phyloP scores from a whole-genome alignment of 2,797 vertebrate species.

The Sebastes dallii region DNA sequence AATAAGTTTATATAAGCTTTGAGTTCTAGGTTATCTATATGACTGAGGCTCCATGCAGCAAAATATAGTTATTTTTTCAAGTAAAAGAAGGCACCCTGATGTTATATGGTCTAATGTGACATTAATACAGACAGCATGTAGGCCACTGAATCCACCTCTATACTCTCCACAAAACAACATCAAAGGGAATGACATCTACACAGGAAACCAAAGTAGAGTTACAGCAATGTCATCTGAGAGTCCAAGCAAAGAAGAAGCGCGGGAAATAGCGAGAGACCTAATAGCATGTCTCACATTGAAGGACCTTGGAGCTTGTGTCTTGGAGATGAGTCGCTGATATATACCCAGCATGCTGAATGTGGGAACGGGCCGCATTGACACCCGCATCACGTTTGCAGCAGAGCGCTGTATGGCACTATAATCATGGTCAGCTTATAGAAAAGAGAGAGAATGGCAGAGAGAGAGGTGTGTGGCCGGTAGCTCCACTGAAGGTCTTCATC shows the following conservation, averaged over 20 bases:
- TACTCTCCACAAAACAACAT: conserved; percentile 17
- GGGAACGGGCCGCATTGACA: conserved; percentile 61
- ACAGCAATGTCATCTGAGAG: conserved; percentile 35
- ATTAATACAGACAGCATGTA: conserved; percentile 22
- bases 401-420: conserved; percentile 68
- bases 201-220: conserved; percentile 32
- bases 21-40: background rate
- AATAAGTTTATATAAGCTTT: background rate
- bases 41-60: background rate
- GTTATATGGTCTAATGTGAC: conserved; percentile 11
- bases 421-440: conserved; percentile 74
- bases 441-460: conserved; percentile 47
- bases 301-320: conserved; percentile 81
- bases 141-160: conserved; percentile 1
- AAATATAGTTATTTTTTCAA: conserved; percentile 3
- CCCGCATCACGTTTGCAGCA: conserved; percentile 73
- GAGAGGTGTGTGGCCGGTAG: conserved; percentile 19
- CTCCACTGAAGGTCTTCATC: conserved; percentile 24
- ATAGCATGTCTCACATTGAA: conserved; percentile 81
- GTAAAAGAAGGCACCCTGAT: background rate
- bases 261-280: conserved; percentile 31
- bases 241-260: conserved; percentile 15
- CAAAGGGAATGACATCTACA: conserved; percentile 20
- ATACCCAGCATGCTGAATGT: conserved; percentile 62
- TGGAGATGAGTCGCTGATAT: conserved; percentile 78